Evolutionary conservation across 2,888 invertebrate species (phyloP), one percentile per base, ranked within the genome.

Genomic region (Scrobipalpa atriplicella): DNA sequence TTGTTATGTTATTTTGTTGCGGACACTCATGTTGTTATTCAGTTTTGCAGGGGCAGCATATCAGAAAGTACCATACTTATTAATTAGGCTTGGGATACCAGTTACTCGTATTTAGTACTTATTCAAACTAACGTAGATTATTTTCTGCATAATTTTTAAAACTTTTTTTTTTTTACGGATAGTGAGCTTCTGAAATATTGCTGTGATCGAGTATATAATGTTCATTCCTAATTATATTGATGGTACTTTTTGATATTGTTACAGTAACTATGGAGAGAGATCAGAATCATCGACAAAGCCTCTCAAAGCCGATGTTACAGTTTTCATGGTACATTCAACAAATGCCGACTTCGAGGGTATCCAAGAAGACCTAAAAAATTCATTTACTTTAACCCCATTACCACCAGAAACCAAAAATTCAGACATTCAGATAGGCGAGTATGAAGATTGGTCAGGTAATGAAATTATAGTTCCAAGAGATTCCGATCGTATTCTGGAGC

Each of bases 401-500:
- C 13, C 43, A 68, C 81, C 83, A 62, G 78, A 80, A 68, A 76
- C 72, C 67, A 72, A 75, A 56, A 70, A 79, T 54, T 79, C 80
- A 7, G 87, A 89, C 64, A 72, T 29, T 29, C 29, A 29, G 29
- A 29, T 79, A 66, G 83, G 82, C 39, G 75, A 80, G 29, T 84
- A 78, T 65, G 92, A 92, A 70, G 90, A 92, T 70, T 87, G 85
- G 83, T 80, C 83, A 67, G 84, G 83, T 0, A 85, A 75, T 70
- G 90, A 92, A 75, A 76, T 89, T 47, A 74, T 76, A 3, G 74
- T 88, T 66, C 90, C 91, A 43, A 85, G 90, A 6, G 86, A 86
- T 69, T 77, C 83, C 18, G 92, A 92, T 73, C 85, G 92, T 0
- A 87, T 92, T 72, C 71, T 89, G 64, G 92, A 92, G 76, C 92